Conservation (phyloP, 2,797 vertebrate genomes). For the Catharus ustulatus region DNA sequence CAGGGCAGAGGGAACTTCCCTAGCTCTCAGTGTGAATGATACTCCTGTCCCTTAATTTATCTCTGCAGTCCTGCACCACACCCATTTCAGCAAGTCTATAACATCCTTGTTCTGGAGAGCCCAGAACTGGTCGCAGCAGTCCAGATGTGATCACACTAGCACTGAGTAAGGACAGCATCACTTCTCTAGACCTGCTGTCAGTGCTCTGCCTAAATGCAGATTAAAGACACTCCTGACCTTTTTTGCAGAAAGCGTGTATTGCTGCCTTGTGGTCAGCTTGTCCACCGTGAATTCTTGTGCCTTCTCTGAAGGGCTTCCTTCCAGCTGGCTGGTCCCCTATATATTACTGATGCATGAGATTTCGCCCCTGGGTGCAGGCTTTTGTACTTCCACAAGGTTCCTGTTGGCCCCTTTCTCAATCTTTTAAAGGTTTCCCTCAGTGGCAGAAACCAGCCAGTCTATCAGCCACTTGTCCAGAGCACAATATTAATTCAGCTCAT, state of each 20-base stretch:
- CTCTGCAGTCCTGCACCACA: not conserved
- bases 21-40: not conserved
- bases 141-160: not conserved
- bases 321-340: not conserved
- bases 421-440: not conserved
- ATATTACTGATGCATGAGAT: too few relatives aligned
- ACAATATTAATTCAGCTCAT: not conserved
- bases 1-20: not conserved
- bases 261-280: not conserved
- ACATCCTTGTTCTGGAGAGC: not conserved
- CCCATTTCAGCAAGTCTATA: not conserved
- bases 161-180: not conserved
- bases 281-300: not conserved
- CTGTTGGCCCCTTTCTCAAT: not conserved
- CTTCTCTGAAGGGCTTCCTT: not conserved
- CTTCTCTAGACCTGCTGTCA: not conserved
- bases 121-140: not conserved
- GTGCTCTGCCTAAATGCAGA: not conserved
- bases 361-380: not conserved
- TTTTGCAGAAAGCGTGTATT: not conserved
- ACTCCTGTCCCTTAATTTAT: not conserved
- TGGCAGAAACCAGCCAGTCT: not conserved
- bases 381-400: not conserved
- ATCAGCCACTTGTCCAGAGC: not conserved
- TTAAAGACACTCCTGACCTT: not conserved